Conservation (phyloP, 2,888 invertebrate genomes). For the Mayetiola destructor region DNA sequence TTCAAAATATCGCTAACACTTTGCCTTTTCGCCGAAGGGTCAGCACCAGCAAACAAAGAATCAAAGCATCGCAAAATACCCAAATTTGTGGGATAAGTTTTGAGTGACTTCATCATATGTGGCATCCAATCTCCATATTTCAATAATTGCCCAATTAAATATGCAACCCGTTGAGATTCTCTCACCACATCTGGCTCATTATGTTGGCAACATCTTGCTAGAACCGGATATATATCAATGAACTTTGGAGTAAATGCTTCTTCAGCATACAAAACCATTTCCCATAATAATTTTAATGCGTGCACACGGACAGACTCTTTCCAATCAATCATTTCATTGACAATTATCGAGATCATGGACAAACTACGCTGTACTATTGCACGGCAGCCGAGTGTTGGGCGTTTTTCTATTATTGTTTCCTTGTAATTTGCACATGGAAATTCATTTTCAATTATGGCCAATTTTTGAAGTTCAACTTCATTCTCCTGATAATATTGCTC, state of each 20-base stretch:
- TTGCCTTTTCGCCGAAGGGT: conserved; percentile 17
- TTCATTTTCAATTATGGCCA: conserved; percentile 54
- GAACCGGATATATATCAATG: conserved; percentile 30
- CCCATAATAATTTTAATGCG: conserved; percentile 30
- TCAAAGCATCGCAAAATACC: conserved; percentile 28
- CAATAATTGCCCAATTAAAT: conserved; percentile 30
- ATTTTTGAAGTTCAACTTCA: conserved; percentile 71
- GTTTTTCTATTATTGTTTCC: conserved; percentile 20
- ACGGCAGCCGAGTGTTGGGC: conserved; percentile 83
- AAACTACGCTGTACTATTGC: conserved; percentile 55
- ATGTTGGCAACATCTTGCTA: conserved; percentile 29
- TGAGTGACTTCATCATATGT: conserved; percentile 28
- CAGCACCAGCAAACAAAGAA: conserved; percentile 14
- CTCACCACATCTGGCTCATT: conserved; percentile 23
- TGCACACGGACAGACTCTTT: conserved; percentile 34
- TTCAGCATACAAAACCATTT: conserved; percentile 33
- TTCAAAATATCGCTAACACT: conserved; percentile 25
- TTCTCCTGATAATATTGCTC: conserved; percentile 71
- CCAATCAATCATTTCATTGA: conserved; percentile 31
- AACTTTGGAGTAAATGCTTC: conserved; percentile 30
- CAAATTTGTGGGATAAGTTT: conserved; percentile 24
- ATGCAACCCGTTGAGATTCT: conserved; percentile 29
- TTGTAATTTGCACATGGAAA: conserved; percentile 29
- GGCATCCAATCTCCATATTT: conserved; percentile 30
- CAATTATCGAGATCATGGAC: conserved; percentile 27